Evolutionary conservation across 64 coral and sea anemone species (phyloP).

Genomic region (Stylophora pistillata): DNA sequence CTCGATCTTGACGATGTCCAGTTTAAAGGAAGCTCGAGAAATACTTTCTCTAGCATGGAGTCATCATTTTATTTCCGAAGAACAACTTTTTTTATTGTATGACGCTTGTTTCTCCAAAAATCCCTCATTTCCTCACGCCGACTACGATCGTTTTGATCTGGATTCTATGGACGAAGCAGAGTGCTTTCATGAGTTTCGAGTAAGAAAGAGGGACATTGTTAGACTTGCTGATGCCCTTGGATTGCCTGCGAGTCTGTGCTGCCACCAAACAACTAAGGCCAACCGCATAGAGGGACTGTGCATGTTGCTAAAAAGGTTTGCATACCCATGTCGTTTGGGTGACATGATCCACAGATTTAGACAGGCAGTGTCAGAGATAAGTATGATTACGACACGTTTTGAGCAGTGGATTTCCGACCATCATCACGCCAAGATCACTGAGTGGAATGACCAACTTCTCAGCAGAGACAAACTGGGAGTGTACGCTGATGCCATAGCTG

Average conservation of each 20-base stretch:
- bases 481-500: constrained; percentile 5
- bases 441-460: too few relatives aligned
- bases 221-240: too few relatives aligned
- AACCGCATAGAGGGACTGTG: constrained; percentile 15
- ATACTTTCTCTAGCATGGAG: too few relatives aligned
- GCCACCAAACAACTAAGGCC: constrained; percentile 4
- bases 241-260: too few relatives aligned
- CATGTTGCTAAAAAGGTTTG: not conserved
- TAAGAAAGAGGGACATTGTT: constrained; percentile 26
- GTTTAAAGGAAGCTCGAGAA: too few relatives aligned
- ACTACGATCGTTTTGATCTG: constrained; percentile 19
- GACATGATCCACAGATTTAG: constrained; percentile 24
- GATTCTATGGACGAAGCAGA: constrained; percentile 39
- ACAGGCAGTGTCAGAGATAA: constrained; percentile 3
- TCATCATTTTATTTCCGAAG: too few relatives aligned
- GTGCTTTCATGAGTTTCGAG: constrained; percentile 36
- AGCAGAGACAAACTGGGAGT: not conserved
- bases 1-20: too few relatives aligned
- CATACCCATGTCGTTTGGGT: constrained; percentile 37
- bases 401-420: not conserved
- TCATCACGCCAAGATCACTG: constrained; percentile 14
- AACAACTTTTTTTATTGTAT: too few relatives aligned
- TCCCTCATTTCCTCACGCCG: too few relatives aligned
- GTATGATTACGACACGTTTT: not conserved
- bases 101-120: too few relatives aligned